Base-by-base conservation (phyloP, 2,113 vertebrate genomes). In the Coryphaenoides rupestris region DNA sequence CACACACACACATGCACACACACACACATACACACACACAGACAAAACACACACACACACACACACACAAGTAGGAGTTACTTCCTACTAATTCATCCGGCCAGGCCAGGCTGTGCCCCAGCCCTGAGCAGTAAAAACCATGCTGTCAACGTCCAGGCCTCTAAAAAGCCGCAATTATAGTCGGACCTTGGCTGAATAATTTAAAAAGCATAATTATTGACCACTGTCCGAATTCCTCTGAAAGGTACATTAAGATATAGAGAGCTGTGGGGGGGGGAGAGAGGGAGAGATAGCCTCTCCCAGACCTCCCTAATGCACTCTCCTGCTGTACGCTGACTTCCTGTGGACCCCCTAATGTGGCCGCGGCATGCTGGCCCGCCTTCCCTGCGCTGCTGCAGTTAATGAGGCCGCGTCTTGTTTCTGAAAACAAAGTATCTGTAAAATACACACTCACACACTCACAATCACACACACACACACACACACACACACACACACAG, bases 141-240 rank as follows among this genome's bases (percentile, higher is more conserved):
- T 83, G 77, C 76, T 78, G 80, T 85, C 80, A 72, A 71, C 84
- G 87, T 89, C 86, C 87, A 79, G 90, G 84, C 76, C 66, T 90
- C 88, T 92, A 90, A 90, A 89, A 92, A 91, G 88, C 88, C 87
- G n/a, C 90, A 90, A 91, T 91, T 91, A 91, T 83, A 87, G 28
- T 66, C 85, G 76, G 84, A 82, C 89, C 81, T 82, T 66, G 77
- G 81, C 87, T 92, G 88, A 92, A 92, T 91, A 89, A 92, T 92
- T 89, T 91, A 91, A 89, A 90, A 90, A 88, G 86, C 82, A 89
- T 91, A 88, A 90, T 90, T 91, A 91, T 90, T 90, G 89, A 92
- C 90, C 89, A 88, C 86, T 88, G 84, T 91, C 84, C 79, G 76
- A 89, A 92, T 91, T 91, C 89, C 84, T 90, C 80, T 88, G 89